Conservation (phyloP, 1,140 invertebrate species). For the Diuraphis noxia region DNA sequence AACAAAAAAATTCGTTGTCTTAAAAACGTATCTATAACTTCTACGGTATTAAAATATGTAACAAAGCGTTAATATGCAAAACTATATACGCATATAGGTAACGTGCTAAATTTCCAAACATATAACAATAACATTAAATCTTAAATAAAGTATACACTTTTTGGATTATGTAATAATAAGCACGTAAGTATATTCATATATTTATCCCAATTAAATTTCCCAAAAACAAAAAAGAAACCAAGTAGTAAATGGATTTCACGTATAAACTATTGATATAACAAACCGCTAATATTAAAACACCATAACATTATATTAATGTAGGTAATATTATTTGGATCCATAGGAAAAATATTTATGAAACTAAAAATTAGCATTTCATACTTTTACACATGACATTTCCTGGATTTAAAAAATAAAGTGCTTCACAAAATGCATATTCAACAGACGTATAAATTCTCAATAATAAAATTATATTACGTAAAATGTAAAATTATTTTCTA, state of each 20-base stretch:
- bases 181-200: neutral
- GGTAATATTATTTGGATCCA: neutral
- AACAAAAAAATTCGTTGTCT: conserved; percentile 51
- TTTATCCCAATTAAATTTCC: neutral
- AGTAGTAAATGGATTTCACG: neutral
- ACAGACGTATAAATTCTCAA: neutral
- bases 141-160: neutral
- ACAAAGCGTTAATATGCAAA: neutral
- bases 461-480: neutral
- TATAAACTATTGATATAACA: neutral
- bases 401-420: neutral
- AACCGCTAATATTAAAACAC: neutral
- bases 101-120: conserved; percentile 3
- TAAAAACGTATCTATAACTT: neutral
- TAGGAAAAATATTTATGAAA: neutral
- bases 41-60: neutral
- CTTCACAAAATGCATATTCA: neutral
- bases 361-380: neutral
- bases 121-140: neutral
- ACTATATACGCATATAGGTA: neutral
- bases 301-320: neutral
- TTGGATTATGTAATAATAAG: neutral
- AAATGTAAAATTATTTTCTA: neutral
- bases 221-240: neutral
- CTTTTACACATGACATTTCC: neutral